Percentiles rank a stretch among this genome's conserved stretches.
Conservation (phyloP, 2,888 invertebrate genomes). For the Arenicola marina region DNA sequence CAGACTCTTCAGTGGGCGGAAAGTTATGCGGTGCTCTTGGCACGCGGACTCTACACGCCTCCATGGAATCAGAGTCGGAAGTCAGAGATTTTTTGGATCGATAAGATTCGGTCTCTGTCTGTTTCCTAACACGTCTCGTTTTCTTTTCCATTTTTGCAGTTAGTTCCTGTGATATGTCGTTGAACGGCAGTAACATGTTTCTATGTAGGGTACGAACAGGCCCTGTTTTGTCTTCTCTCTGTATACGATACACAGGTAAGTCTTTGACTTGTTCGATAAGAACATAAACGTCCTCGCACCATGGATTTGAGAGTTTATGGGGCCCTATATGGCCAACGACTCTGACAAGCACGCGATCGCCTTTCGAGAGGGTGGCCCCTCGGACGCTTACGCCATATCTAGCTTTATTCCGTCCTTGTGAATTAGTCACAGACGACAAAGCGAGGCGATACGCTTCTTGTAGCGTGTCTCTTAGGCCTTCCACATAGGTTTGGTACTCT, state of each 20-base stretch:
- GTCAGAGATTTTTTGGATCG: too few species aligned
- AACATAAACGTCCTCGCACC: background rate
- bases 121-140: too few species aligned
- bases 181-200: background rate
- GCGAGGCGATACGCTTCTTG: background rate
- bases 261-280: background rate
- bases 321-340: background rate
- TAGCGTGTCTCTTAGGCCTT: background rate
- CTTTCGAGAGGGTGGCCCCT: background rate
- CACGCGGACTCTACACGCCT: too few species aligned
- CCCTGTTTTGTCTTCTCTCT: background rate
- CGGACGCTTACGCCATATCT: background rate
- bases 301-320: background rate
- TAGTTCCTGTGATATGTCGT: too few species aligned
- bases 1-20: too few species aligned
- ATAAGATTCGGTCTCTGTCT: too few species aligned
- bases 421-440: background rate
- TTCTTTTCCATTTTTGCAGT: too few species aligned
- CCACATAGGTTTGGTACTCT: too few species aligned
- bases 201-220: background rate
- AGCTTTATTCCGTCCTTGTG: background rate
- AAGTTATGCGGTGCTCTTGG: too few species aligned
- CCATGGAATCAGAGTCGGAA: too few species aligned
- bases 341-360: background rate
- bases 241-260: background rate